Evolutionary conservation across 2,113 vertebrate genomes (phyloP).

Genomic region (Probosciger aterrimus): DNA sequence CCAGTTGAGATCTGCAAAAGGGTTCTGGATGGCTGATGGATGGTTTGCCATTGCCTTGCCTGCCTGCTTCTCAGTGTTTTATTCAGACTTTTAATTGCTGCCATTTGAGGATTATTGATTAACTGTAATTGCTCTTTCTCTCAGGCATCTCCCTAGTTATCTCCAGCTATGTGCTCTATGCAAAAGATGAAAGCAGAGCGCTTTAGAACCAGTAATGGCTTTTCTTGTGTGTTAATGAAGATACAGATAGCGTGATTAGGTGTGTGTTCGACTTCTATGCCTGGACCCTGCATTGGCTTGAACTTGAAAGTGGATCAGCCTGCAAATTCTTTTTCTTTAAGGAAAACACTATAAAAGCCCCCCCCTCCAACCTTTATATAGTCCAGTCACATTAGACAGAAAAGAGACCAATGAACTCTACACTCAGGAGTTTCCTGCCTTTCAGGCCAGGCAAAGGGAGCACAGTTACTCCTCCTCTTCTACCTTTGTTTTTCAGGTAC

Average conservation of each 20-base stretch:
- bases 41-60: not conserved
- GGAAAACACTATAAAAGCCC: not conserved
- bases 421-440: not conserved
- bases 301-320: not conserved
- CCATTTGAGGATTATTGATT: conserved; percentile 49
- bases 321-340: not conserved
- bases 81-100: conserved; percentile 29
- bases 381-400: not conserved
- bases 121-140: conserved; percentile 37
- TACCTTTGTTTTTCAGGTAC: not conserved
- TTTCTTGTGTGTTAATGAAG: not conserved
- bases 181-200: not conserved
- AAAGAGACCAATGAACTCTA: not conserved
- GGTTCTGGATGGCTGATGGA: not conserved
- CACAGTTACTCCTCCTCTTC: not conserved
- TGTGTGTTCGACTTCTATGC: not conserved
- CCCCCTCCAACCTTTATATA: not conserved
- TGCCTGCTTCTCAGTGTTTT: not conserved
- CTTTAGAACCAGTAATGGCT: not conserved
- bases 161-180: not conserved
- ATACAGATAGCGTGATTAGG: not conserved
- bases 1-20: not conserved
- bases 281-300: not conserved
- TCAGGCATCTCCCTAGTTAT: not conserved
- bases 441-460: not conserved